phyloP scores from a whole-genome alignment of 2,888 invertebrate species.

The Palloptera scutellata region DNA sequence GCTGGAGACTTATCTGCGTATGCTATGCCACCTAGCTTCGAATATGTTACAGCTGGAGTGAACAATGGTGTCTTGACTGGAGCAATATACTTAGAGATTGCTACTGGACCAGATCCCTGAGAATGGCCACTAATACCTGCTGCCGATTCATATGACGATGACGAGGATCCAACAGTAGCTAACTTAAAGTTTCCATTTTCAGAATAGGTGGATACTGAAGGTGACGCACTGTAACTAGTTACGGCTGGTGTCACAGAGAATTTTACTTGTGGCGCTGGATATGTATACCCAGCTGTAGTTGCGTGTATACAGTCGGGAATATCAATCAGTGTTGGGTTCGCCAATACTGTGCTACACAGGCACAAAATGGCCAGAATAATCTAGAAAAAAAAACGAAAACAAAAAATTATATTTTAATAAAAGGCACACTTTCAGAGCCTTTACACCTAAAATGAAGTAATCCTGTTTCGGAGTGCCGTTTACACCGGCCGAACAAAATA shows the following conservation, averaged over 20 bases:
- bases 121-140: constrained; percentile 54
- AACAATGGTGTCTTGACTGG: constrained; percentile 50
- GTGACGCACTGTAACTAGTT: constrained; percentile 52
- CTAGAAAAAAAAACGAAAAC: constrained; percentile 38
- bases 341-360: constrained; percentile 49
- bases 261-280: constrained; percentile 68
- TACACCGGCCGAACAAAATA: too few species aligned
- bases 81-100: constrained; percentile 51
- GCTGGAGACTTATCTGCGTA: constrained; percentile 62
- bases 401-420: too few species aligned
- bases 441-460: too few species aligned
- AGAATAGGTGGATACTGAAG: constrained; percentile 54
- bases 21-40: constrained; percentile 52
- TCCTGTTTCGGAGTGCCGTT: too few species aligned
- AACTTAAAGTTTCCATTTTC: constrained; percentile 62
- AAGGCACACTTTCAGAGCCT: too few species aligned
- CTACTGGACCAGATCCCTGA: constrained; percentile 43
- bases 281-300: constrained; percentile 66
- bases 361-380: constrained; percentile 54
- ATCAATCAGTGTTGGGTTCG: constrained; percentile 47
- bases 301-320: constrained; percentile 58
- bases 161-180: constrained; percentile 55
- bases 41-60: constrained; percentile 59
- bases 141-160: constrained; percentile 54
- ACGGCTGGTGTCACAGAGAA: constrained; percentile 63